Evolutionary conservation across 2,797 vertebrate species (phyloP), one percentile per base, ranked within the genome.

Genomic region (Macroramphosus scolopax): DNA sequence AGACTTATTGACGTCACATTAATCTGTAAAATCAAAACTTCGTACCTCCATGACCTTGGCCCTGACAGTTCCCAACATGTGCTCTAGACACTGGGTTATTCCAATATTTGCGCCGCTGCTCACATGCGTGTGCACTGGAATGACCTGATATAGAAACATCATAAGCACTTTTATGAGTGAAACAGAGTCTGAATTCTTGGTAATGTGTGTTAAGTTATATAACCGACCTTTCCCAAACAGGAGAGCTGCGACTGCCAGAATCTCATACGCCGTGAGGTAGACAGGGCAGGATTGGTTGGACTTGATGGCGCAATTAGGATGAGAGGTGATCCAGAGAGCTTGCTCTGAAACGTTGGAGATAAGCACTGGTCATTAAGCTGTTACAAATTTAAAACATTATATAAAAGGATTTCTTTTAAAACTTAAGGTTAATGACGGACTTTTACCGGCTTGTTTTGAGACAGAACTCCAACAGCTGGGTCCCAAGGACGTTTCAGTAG

Each of bases 211-310:
- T 34, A 3, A 29, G 44, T 37, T n/a, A 31, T 60, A 8, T 15
- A 3, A 36, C 14, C 50, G 13, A 95, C 97, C 94, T 98, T 99
- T 60, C 96, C 97, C 45, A 98, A 83, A 70, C 96, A 98, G 64
- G 95, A 95, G 14, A 99, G 93, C 83, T 99, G 97, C 0, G 97
- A 97, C 71, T 98, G 95, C 97, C 97, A 99, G 87, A 98, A 98
- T 26, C 95, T 92, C 79, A 97, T 95, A 51, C 97, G 88, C 0
- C 96, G 91, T 1, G 95, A 96, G 7, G 93, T 90, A 38, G 93
- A 91, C 53, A 96, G 91, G 61, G 91, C 72, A 0, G 93, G 91
- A 68, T 89, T 94, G 34, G 92, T 91, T 1, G 95, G 96, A 39
- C 94, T 93, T 0, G 94, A 95, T 13, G 97, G 94, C 6, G 94